Conservation (phyloP, 2,113 vertebrate genomes). For the Halichoerus grypus region DNA sequence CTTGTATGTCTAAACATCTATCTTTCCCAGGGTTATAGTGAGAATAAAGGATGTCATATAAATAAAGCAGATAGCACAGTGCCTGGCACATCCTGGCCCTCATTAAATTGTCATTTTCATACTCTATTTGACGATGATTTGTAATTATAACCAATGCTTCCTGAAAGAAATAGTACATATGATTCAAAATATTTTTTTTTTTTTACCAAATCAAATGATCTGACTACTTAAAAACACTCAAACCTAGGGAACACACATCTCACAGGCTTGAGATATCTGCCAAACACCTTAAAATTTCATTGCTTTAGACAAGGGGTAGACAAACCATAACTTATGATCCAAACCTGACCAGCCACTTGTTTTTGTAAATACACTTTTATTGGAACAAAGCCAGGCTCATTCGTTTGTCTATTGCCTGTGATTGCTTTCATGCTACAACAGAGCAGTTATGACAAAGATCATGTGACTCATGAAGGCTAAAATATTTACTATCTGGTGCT, state of each 20-base stretch:
- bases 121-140: not conserved
- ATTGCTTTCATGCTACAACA: not conserved
- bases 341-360: not conserved
- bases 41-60: not conserved
- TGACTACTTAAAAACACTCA: conserved; percentile 3
- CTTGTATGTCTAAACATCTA: not conserved
- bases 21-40: not conserved
- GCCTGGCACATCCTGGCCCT: not conserved
- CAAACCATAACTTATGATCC: not conserved
- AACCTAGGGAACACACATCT: conserved; percentile 8
- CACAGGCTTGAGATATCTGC: not conserved
- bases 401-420: not conserved
- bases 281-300: not conserved
- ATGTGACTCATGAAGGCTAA: not conserved
- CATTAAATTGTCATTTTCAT: not conserved
- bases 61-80: not conserved
- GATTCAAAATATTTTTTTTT: not conserved
- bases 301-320: not conserved
- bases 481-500: not conserved
- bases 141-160: not conserved
- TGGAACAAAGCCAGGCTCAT: not conserved
- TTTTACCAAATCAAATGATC: not conserved
- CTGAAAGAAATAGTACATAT: not conserved
- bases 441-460: not conserved
- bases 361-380: not conserved